phyloP scores from a whole-genome alignment of 2,888 invertebrate species.

The Notodonta ziczac region DNA sequence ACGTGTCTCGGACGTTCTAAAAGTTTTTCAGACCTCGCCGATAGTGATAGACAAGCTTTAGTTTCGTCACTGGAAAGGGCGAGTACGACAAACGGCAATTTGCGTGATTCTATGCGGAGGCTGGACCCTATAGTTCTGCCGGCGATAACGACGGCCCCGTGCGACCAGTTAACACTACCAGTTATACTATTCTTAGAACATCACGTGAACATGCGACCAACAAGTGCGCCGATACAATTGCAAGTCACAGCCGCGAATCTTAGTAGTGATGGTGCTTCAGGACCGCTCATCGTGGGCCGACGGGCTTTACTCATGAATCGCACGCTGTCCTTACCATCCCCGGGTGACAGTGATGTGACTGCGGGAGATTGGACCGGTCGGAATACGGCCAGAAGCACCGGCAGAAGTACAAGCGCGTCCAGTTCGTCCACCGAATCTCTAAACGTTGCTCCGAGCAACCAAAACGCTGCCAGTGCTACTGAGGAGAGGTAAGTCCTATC shows the following conservation, averaged over 20 bases:
- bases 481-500: conserved; percentile 67
- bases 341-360: conserved; percentile 72
- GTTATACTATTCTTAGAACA: conserved; percentile 78
- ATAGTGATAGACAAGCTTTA: conserved; percentile 54
- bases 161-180: conserved; percentile 73
- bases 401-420: conserved; percentile 67
- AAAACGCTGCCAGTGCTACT: conserved; percentile 53
- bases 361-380: conserved; percentile 71
- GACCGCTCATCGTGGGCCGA: conserved; percentile 74
- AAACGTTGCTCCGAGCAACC: conserved; percentile 53
- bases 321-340: conserved; percentile 73
- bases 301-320: conserved; percentile 75
- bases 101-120: conserved; percentile 76
- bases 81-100: conserved; percentile 62
- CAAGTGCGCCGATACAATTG: conserved; percentile 77
- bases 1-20: conserved; percentile 66
- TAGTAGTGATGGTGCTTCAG: conserved; percentile 70
- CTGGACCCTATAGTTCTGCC: conserved; percentile 77
- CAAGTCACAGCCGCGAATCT: conserved; percentile 78
- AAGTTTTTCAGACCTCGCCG: conserved; percentile 71
- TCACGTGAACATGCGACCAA: conserved; percentile 75
- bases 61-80: conserved; percentile 63
- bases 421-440: conserved; percentile 75
- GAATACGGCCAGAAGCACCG: conserved; percentile 66
- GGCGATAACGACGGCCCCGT: conserved; percentile 60